Percentiles rank a stretch among this genome's conserved stretches.
Conservation (phyloP, 2,888 invertebrate species). For the Aquatica leii region DNA sequence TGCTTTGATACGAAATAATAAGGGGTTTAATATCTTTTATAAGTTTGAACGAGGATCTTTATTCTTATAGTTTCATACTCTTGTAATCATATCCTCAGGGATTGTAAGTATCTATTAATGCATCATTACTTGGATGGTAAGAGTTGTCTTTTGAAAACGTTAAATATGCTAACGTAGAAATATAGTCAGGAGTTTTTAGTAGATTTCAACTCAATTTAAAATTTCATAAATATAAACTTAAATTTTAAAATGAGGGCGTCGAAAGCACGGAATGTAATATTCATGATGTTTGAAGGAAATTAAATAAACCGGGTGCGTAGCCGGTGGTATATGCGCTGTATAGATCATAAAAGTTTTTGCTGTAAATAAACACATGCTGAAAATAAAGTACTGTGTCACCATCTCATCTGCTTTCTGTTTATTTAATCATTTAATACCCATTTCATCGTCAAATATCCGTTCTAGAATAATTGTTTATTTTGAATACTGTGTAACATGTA, state of each 20-base stretch:
- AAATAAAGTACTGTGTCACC: slow-evolving; percentile 42
- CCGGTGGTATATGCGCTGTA: slow-evolving; percentile 12
- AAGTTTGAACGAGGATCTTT: slow-evolving; percentile 47
- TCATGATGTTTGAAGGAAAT: slow-evolving; percentile 22
- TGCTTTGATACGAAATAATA: slow-evolving; percentile 51
- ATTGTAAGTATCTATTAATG: slow-evolving; percentile 37
- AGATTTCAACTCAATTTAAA: slow-evolving; percentile 11
- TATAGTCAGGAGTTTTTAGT: neutral
- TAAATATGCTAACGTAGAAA: too few relatives aligned
- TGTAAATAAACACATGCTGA: slow-evolving; percentile 39
- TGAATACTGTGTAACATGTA: slow-evolving; percentile 9
- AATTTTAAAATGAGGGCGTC: slow-evolving; percentile 14
- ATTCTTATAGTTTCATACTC: slow-evolving; percentile 40
- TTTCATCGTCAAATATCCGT: slow-evolving; percentile 32
- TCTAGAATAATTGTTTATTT: slow-evolving; percentile 23
- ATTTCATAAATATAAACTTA: slow-evolving; percentile 18
- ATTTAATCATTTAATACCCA: slow-evolving; percentile 49
- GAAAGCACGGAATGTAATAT: slow-evolving; percentile 19
- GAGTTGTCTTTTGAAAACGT: too few relatives aligned
- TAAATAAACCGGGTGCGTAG: slow-evolving; percentile 19
- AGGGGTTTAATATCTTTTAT: slow-evolving; percentile 51
- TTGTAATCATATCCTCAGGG: slow-evolving; percentile 44
- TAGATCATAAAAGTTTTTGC: slow-evolving; percentile 31
- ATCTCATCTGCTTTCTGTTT: slow-evolving; percentile 49
- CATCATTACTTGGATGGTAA: slow-evolving; percentile 35